phyloP scores from a whole-genome alignment of 2,797 vertebrate species.

The Leptoclinus maculatus region DNA sequence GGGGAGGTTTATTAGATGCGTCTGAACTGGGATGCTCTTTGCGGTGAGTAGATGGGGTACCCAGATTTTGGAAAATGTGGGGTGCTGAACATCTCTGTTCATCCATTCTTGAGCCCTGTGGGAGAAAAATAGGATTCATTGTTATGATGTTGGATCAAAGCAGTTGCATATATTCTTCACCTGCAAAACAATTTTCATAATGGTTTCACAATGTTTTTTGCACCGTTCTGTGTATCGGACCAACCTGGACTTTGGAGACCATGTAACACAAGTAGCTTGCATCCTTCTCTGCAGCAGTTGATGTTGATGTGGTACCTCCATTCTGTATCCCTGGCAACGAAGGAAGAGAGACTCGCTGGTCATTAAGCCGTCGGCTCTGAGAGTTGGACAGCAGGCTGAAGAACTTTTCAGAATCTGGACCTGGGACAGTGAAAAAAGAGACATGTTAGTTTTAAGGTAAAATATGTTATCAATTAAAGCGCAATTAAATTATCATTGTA shows the following conservation, averaged over 20 bases:
- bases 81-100: constrained; percentile 82
- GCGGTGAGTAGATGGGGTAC: constrained; percentile 46
- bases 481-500: not conserved
- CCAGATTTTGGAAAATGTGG: constrained; percentile 57
- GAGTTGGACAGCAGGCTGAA: constrained; percentile 85
- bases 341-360: constrained; percentile 84
- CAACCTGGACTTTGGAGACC: constrained; percentile 79
- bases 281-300: constrained; percentile 60
- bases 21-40: constrained; percentile 46
- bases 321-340: constrained; percentile 79
- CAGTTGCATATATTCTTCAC: not conserved
- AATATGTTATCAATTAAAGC: not conserved
- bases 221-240: constrained; percentile 1
- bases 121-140: not conserved
- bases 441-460: not conserved
- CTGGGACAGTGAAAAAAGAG: constrained; percentile 10
- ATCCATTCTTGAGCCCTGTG: constrained; percentile 82
- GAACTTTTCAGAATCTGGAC: constrained; percentile 74
- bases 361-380: constrained; percentile 87
- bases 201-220: not conserved
- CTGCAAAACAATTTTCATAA: not conserved
- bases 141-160: not conserved
- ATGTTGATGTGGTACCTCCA: constrained; percentile 60
- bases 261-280: constrained; percentile 74
- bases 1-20: constrained; percentile 37